Conservation (phyloP, 2,113 vertebrate species). For the Nothoprocta pentlandii region DNA sequence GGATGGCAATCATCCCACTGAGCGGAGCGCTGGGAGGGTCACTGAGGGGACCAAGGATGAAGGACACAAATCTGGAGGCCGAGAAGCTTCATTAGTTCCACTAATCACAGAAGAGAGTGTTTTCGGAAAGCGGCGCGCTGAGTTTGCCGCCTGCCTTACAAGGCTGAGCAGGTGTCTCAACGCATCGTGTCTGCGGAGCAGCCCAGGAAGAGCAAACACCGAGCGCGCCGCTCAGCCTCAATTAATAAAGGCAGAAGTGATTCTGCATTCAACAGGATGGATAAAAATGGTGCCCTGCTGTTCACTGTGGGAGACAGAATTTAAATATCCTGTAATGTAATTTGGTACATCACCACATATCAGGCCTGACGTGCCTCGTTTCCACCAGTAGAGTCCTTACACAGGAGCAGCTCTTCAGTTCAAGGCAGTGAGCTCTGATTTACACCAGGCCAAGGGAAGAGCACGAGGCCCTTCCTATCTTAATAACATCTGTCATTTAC, state of each 20-base stretch:
- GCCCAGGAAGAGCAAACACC: conserved; percentile 44
- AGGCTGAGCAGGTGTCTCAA: conserved; percentile 56
- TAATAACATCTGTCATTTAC: conserved; percentile 57
- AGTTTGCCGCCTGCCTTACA: conserved; percentile 37
- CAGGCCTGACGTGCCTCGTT: conserved; percentile 65
- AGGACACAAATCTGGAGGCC: conserved; percentile 1
- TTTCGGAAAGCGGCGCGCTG: conserved; percentile 30
- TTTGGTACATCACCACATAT: conserved; percentile 69
- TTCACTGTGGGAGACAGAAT: conserved; percentile 71
- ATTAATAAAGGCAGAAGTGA: conserved; percentile 60
- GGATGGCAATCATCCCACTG: not conserved
- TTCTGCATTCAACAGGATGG: conserved; percentile 66
- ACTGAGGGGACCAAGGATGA: not conserved
- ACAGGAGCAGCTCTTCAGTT: conserved; percentile 14
- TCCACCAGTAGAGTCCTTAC: conserved; percentile 36
- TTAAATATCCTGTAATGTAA: conserved; percentile 76
- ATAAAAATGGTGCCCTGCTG: conserved; percentile 73
- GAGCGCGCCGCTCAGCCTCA: conserved; percentile 14
- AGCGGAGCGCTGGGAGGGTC: not conserved
- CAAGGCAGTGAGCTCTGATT: conserved; percentile 22
- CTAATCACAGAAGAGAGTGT: conserved; percentile 47
- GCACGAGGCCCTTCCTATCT: not conserved
- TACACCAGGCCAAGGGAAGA: not conserved
- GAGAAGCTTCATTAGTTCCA: conserved; percentile 40
- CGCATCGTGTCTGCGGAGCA: conserved; percentile 19